A percentile compares a stretch with the other conserved stretches of the same genome.
These are phyloP conservation scores for Ptychobarbus kaznakovi DNA, from an alignment of 2,797 vertebrate genomes.

Conservation along the genomic window DNA sequence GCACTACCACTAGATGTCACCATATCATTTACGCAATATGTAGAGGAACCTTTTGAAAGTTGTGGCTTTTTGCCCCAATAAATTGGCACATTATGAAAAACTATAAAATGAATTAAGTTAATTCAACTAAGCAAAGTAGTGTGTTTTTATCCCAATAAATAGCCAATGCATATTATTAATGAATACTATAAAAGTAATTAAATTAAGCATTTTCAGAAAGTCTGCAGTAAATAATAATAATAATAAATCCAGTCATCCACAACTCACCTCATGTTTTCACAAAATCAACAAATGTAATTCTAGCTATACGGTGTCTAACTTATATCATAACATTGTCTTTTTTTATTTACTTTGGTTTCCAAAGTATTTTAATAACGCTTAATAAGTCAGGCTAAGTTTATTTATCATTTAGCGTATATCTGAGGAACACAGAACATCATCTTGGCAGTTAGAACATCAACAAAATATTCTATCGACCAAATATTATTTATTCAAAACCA, in stretches of 20 bases:
- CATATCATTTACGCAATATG: background rate
- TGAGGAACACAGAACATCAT: background rate
- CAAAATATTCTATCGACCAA: conserved; percentile 11
- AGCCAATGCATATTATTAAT: background rate
- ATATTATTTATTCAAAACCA: conserved; percentile 30
- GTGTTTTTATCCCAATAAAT: background rate
- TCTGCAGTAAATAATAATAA: background rate
- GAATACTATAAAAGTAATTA: background rate
- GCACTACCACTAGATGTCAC: conserved; percentile 30
- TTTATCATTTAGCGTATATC: conserved; percentile 14
- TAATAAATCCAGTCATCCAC: background rate
- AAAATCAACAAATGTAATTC: background rate
- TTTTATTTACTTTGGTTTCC: background rate
- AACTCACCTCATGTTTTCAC: background rate
- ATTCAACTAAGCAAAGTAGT: too few species aligned
- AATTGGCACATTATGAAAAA: too few species aligned
- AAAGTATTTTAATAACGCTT: background rate
- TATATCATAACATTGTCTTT: background rate
- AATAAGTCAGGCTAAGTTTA: background rate
- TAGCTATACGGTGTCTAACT: background rate
- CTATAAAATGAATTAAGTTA: too few species aligned
- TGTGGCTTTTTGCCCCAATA: background rate
- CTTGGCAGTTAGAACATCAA: conserved; percentile 12
- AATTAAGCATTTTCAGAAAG: background rate
- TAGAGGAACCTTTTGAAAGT: background rate